phyloP scores from a whole-genome alignment of 2,113 vertebrate species.

The Gallinago paraguaiae region DNA sequence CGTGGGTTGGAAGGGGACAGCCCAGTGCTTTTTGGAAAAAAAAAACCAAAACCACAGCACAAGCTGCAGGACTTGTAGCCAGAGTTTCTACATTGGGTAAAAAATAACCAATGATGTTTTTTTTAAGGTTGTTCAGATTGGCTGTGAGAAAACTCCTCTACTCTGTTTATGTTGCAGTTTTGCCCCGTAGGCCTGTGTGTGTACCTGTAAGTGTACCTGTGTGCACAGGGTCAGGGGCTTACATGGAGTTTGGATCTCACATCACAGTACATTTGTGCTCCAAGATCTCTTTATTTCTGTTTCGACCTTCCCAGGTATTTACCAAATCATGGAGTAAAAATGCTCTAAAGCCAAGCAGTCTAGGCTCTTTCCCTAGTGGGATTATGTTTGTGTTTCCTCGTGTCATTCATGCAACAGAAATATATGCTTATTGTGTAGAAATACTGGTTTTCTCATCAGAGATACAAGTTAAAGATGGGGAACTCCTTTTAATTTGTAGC shows the following conservation, averaged over 20 bases:
- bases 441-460: neutral
- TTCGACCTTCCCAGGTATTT: neutral
- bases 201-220: neutral
- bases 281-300: neutral
- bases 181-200: neutral
- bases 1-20: neutral
- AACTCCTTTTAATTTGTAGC: conserved; percentile 2
- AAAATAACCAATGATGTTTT: neutral
- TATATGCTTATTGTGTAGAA: neutral
- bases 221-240: neutral
- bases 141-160: neutral
- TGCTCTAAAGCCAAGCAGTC: neutral
- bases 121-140: neutral
- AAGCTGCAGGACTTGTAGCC: neutral
- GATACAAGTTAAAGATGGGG: neutral
- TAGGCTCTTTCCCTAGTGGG: neutral
- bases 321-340: neutral
- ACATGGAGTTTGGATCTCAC: neutral
- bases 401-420: neutral
- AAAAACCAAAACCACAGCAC: neutral
- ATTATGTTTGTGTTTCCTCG: neutral
- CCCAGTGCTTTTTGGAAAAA: too few relatives aligned
- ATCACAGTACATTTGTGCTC: neutral
- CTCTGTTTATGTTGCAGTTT: neutral
- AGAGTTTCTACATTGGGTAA: neutral